Conservation (phyloP, 2,797 vertebrate species). For the Zonotrichia albicollis region DNA sequence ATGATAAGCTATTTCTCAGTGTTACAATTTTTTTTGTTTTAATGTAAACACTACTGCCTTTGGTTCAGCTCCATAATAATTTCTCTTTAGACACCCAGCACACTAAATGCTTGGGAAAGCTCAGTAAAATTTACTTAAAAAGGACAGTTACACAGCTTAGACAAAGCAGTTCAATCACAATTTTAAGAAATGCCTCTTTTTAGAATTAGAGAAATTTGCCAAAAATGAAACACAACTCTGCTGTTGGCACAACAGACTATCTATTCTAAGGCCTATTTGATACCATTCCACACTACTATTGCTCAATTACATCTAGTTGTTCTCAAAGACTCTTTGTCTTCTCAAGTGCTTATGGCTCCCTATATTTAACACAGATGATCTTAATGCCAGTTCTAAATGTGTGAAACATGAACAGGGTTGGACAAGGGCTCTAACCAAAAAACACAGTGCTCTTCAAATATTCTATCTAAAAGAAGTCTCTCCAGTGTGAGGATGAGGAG, state of each 20-base stretch:
- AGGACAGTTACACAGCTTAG: background rate
- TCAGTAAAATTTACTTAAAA: background rate
- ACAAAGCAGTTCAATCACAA: background rate
- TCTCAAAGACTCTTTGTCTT: background rate
- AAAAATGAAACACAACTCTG: background rate
- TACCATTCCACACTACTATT: background rate
- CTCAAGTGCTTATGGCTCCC: background rate
- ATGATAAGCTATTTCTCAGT: background rate
- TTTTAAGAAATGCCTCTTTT: background rate
- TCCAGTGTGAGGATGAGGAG: background rate
- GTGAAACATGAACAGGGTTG: background rate
- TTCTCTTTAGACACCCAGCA: background rate
- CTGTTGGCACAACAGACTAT: background rate
- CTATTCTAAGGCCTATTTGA: background rate
- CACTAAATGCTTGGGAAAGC: background rate
- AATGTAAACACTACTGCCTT: background rate
- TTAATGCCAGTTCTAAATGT: background rate
- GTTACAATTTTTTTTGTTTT: background rate
- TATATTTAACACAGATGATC: background rate
- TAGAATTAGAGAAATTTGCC: background rate
- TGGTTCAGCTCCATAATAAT: background rate
- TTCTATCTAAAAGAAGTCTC: background rate
- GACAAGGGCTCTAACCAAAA: background rate
- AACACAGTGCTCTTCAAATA: background rate
- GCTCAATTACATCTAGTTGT: background rate